Base-by-base conservation (phyloP, 1,140 invertebrate species). In the Hyphantria cunea region DNA sequence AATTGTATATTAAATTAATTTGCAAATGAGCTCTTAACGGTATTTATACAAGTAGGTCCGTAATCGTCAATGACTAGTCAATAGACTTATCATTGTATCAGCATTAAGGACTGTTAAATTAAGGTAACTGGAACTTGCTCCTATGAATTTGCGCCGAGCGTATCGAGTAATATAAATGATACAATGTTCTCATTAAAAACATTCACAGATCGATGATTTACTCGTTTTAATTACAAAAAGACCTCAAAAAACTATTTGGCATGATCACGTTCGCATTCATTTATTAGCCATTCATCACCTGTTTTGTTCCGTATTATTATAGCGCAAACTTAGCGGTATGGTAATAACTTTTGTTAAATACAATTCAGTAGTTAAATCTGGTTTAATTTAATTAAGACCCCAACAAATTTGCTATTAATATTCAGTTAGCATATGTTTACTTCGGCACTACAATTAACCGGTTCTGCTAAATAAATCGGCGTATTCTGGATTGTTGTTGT, bases 1-100 rank as follows among this genome's bases (percentile, higher is more conserved):
- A 77, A 73, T 64, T 59, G 69, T 64, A 63, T 49, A 75, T 74
- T 78, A 70, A 72, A 58, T 74, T 78, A 76, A 76, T 81, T 84
- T 82, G 74, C 76, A 80, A 83, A 86, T 72, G 41, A 13, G 39
- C 33, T 49, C 33, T 68, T 68, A 58, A 53, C 39, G 54, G 52
- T 53, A 52, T 60, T 61, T 53, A 70, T 61, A 62, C 64, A 61
- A 65, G 45, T 64, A 37, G 45, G 48, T 74, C 48, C 31, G 52
- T 62, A 50, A 61, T 56, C n/a, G n/a, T n/a, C n/a, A n/a, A n/a
- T n/a, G n/a, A n/a, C n/a, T n/a, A n/a, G 31, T 17, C 50, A 44
- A 56, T 62, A 65, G 50, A 58, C 48, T 68, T 25, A 56, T 54
- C 68, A 54, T 64, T 66, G 56, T 51, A 66, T 66, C 50, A 54